Evolutionary conservation across 64 coral and sea anemone genomes (phyloP).

Genomic region (Actinia equina): DNA sequence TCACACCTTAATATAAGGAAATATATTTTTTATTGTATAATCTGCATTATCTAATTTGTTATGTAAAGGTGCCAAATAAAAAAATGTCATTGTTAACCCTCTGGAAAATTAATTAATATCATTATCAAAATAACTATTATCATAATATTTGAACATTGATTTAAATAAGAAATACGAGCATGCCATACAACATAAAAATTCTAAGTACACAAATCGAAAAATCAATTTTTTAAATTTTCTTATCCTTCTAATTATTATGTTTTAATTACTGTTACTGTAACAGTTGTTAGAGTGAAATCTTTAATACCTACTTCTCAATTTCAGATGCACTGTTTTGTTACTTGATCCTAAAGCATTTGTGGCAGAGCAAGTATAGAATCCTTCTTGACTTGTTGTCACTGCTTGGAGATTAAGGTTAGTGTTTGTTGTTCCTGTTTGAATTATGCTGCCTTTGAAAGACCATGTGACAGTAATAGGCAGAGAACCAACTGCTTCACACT

Average conservation of each 20-base stretch:
- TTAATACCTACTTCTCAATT: not conserved
- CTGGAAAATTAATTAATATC: too few species aligned
- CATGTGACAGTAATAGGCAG: not conserved
- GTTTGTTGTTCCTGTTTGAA: not conserved
- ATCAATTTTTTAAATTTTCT: not conserved
- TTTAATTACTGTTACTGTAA: not conserved
- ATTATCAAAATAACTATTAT: not conserved
- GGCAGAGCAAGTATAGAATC: constrained; percentile 11
- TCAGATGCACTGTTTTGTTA: not conserved
- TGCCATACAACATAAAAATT: too few species aligned
- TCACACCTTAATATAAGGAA: too few species aligned
- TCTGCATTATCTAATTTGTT: too few species aligned
- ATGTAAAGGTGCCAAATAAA: too few species aligned
- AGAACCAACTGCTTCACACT: not conserved
- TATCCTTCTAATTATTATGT: not conserved
- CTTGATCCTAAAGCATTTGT: not conserved
- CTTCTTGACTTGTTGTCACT: not conserved
- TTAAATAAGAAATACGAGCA: too few species aligned
- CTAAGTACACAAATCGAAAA: too few species aligned
- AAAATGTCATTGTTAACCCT: too few species aligned
- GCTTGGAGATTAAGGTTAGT: not conserved
- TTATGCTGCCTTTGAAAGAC: not conserved
- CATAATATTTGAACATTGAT: too few species aligned
- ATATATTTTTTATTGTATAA: too few species aligned
- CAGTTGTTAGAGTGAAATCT: not conserved